phyloP scores from a whole-genome alignment of 2,797 vertebrate genomes.

The Borostomias antarcticus region DNA sequence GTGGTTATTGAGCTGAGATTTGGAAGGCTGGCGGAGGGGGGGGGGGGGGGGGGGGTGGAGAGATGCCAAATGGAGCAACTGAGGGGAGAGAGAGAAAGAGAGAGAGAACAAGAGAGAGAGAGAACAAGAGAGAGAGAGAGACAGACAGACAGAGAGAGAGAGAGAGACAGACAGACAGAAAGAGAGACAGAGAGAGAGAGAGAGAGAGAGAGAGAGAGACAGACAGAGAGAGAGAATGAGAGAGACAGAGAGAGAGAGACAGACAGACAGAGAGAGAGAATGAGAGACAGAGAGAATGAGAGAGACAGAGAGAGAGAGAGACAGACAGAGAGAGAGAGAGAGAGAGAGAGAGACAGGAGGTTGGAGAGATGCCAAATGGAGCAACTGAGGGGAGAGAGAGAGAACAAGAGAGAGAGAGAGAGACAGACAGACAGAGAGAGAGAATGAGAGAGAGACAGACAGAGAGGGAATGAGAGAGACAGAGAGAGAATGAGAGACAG shows the following conservation, averaged over 20 bases:
- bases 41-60: background rate
- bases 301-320: background rate
- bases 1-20: constrained; percentile 47
- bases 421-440: background rate
- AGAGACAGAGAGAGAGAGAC: background rate
- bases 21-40: background rate
- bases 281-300: background rate
- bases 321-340: background rate
- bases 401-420: too few species aligned
- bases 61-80: too few species aligned
- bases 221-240: background rate
- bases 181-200: too few species aligned
- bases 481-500: too few species aligned
- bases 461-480: background rate
- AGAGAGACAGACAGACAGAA: too few species aligned
- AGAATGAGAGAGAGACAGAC: constrained; percentile 1
- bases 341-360: background rate
- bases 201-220: too few species aligned
- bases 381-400: too few species aligned
- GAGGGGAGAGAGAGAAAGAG: constrained; percentile 39
- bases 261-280: background rate
- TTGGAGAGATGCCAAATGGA: constrained; percentile 57
- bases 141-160: too few species aligned
- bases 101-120: background rate
- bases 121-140: too few species aligned